Percentiles rank a stretch among this genome's conserved stretches.
These are phyloP conservation scores for Drosophila pectinifera DNA, from an alignment of 1,140 invertebrate genomes.

Conservation along the genomic window DNA sequence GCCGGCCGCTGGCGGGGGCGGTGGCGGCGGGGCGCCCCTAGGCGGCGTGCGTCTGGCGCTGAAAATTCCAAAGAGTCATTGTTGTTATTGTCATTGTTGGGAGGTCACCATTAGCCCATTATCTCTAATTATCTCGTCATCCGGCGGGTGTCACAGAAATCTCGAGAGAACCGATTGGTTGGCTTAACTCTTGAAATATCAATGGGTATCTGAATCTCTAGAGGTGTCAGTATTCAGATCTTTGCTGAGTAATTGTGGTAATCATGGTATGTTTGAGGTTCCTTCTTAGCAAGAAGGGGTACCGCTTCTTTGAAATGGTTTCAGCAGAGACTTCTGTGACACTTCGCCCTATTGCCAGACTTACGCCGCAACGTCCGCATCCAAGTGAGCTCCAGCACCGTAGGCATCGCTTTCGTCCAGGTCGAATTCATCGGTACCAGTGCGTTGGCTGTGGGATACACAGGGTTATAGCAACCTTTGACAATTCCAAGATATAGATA, in stretches of 20 bases:
- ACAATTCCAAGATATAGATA: rapidly evolving
- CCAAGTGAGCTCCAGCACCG: conserved; percentile 63
- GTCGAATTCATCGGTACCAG: conserved; percentile 77
- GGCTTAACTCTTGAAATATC: conserved; percentile 1
- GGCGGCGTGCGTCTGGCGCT: conserved; percentile 82
- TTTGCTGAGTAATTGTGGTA: background rate
- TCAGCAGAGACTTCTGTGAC: conserved; percentile 23
- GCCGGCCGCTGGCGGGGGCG: conserved; percentile 72
- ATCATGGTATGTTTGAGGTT: too few species aligned
- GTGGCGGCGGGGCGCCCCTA: conserved; percentile 75
- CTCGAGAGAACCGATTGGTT: background rate
- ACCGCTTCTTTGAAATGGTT: too few species aligned
- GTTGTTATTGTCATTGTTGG: conserved; percentile 12
- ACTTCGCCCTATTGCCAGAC: background rate
- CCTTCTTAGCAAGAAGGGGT: too few species aligned
- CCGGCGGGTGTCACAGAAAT: conserved; percentile 18
- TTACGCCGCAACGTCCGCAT: conserved; percentile 77
- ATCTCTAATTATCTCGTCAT: conserved; percentile 8
- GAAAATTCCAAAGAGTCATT: conserved; percentile 7
- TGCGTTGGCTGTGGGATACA: conserved; percentile 57
- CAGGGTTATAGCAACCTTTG: background rate
- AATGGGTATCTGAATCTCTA: background rate
- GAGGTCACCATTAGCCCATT: background rate
- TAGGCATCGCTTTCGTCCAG: conserved; percentile 77
- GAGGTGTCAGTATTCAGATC: too few species aligned